Base-by-base conservation (phyloP, 2,888 invertebrate species). In the Hemicrepidius hirtus region DNA sequence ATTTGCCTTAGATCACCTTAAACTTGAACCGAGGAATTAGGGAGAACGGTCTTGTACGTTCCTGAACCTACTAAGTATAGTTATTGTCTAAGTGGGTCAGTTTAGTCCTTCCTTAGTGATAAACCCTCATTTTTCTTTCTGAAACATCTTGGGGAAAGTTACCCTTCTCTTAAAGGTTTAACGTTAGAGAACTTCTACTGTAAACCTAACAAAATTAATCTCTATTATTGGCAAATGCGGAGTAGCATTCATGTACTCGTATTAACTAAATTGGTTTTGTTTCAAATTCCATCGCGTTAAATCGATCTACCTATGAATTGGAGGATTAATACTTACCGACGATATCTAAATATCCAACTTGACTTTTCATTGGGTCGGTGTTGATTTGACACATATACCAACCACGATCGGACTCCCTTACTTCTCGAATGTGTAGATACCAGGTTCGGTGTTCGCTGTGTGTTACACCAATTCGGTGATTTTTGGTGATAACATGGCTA, bases 341-440 rank as follows among this genome's bases (percentile, higher is more conserved):
- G 67, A 92, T 90, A 82, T 92, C 90, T 74, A 92, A 85, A 84
- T 90, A 91, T 57, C 92, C 91, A 69, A 89, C 88, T 87, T 92
- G 92, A 82, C 90, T 91, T 83, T 91, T 91, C 94, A 94, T 94
- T 3, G 94, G 94, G 80, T 92, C 92, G 0, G 91, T 91, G 83
- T 91, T 91, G 79, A 91, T 95, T 89, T 96, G 96, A 84, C 96
- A 97, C 96, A 96, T 96, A 88, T 96, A 97, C 92, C 94, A 95
- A 63, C 96, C 95, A 78, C 93, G 91, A 87, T 97, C 97, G 0
- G 93, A 91, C 84, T 95, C 94, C 66, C 93, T 89, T 1, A 96
- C 93, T 83, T 96, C 95, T 55, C 93, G 90, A 81, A 97, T 94
- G 82, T 95, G 95, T 64, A 97, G 89, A 86, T 93, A 95, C 96